phyloP scores from a whole-genome alignment of 2,797 vertebrate genomes.

The Galagoides demidoff region DNA sequence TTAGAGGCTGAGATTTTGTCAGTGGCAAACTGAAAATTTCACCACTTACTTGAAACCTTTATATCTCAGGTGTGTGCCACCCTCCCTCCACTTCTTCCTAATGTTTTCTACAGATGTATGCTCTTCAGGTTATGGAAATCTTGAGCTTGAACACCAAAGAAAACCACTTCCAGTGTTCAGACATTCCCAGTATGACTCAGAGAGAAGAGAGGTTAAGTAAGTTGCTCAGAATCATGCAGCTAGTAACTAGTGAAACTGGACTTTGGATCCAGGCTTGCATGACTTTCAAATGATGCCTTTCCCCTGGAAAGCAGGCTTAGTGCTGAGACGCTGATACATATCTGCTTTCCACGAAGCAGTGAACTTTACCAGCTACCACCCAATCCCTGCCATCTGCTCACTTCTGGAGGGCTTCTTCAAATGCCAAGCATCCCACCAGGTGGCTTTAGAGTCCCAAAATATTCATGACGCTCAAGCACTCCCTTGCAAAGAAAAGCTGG shows the following conservation, averaged over 20 bases:
- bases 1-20: background rate
- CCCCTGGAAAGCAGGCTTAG: background rate
- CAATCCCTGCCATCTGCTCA: background rate
- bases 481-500: background rate
- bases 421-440: background rate
- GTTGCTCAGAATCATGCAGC: background rate
- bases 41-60: background rate
- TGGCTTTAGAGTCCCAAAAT: background rate
- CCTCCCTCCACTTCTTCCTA: background rate
- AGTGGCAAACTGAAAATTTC: background rate
- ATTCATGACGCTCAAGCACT: background rate
- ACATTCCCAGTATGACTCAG: background rate
- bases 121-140: background rate
- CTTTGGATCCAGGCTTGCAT: background rate
- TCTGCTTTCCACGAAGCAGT: background rate
- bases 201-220: background rate
- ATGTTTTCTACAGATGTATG: background rate
- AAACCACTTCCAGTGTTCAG: background rate
- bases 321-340: background rate
- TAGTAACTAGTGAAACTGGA: background rate
- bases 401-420: background rate
- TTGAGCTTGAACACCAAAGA: background rate
- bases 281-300: slow-evolving; percentile 5
- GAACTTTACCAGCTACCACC: background rate
- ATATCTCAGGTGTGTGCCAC: background rate